Base-by-base conservation (phyloP, 2,797 vertebrate genomes). In the Manis javanica region DNA sequence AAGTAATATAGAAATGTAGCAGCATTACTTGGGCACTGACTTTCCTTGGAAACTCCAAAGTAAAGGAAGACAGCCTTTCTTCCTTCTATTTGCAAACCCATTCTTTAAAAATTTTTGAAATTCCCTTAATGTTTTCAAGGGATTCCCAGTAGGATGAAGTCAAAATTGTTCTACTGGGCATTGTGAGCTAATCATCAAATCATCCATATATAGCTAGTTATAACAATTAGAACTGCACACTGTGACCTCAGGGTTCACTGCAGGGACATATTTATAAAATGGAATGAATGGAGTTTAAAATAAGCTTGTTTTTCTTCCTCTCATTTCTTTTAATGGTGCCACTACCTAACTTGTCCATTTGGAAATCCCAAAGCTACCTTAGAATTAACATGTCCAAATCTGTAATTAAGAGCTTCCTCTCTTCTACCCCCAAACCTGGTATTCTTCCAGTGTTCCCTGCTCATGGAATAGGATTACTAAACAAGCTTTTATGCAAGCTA, bases 91-190 rank as follows among this genome's bases (percentile, higher is more conserved):
- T 88, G 72, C 34, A 86, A 96, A 94, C 11, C 24, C 8, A 21
- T 72, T 66, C 66, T 90, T 82, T 53, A 79, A 92, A 63, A 88
- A 34, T 2, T 4, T 83, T n/a, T 68, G 51, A 59, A 64, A 92
- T 89, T 59, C 55, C 87, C 63, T 90, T 75, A 92, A 26, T 88
- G 4, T 26, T 88, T 90, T 34, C 3, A 88, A 61, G 66, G 26
- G 12, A 91, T 61, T 85, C 90, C 92, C 90, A 86, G 1, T 51
- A 46, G 92, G 14, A 42, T 72, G 23, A 79, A 91, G 29, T 61
- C 86, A 91, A 81, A 92, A 37, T 83, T 96, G 23, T 86, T 87
- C 77, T 89, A 74, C 29, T 78, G 92, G 64, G 83, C 46, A 88
- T 94, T 90, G 51, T 59, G 55, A 95, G n/a, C 12, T 82, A 84